These are phyloP conservation scores for Anisognathus igniventris DNA, from an alignment of 2,797 vertebrate species.

Conservation along the genomic window DNA sequence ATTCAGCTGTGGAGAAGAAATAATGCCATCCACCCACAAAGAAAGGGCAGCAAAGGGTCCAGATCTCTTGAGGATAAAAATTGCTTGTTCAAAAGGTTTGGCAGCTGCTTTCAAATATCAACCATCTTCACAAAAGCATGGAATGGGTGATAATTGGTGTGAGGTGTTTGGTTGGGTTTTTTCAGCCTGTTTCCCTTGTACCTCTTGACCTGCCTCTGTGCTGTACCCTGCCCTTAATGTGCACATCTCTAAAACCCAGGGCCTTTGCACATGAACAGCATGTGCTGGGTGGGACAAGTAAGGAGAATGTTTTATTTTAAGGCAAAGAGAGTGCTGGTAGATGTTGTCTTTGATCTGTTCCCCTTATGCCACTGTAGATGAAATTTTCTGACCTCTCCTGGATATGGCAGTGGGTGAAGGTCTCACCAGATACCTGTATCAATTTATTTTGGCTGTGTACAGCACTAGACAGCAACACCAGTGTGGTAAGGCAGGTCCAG, in stretches of 20 bases:
- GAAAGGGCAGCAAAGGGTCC: not conserved
- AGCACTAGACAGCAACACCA: not conserved
- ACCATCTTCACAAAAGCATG: not conserved
- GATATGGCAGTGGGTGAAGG: not conserved
- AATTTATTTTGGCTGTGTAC: not conserved
- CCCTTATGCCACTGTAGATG: not conserved
- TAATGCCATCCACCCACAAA: not conserved
- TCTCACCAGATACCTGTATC: not conserved
- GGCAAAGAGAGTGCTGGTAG: not conserved
- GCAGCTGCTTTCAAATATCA: not conserved
- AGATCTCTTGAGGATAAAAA: not conserved
- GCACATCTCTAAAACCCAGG: not conserved
- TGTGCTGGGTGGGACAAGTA: not conserved
- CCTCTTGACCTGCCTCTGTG: not conserved
- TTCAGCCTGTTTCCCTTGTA: not conserved
- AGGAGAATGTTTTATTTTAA: not conserved
- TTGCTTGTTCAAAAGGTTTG: not conserved
- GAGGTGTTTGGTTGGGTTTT: not conserved
- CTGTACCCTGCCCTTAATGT: not conserved
- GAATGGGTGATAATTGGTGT: not conserved
- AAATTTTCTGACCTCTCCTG: not conserved
- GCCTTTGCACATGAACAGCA: no score
- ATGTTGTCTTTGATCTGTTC: not conserved
- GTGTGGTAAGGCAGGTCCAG: not conserved
- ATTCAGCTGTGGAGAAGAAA: not conserved